These are phyloP conservation scores for Drosophila trapezifrons DNA, from an alignment of 1,140 invertebrate genomes.

Conservation along the genomic window DNA sequence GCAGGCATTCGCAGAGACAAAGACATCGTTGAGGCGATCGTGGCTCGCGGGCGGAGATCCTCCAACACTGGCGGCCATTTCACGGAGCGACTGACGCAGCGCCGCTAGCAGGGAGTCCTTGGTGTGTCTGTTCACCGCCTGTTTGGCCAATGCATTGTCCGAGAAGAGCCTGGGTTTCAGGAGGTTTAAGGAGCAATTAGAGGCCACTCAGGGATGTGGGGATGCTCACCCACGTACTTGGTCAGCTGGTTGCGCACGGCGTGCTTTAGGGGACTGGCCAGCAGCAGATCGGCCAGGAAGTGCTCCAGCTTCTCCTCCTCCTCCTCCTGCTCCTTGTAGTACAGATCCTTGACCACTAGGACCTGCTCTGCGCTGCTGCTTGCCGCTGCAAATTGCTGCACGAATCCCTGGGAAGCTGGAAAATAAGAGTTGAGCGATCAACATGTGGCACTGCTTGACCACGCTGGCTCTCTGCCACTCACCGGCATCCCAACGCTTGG, in stretches of 20 bases:
- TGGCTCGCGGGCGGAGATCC: neutral
- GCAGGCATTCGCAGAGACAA: slow-evolving; percentile 52
- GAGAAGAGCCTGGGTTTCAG: slow-evolving; percentile 60
- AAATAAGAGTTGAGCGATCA: neutral
- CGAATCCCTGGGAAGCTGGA: slow-evolving; percentile 22
- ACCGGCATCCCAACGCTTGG: slow-evolving; percentile 46
- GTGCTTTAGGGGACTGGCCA: slow-evolving; percentile 56
- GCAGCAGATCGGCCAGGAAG: slow-evolving; percentile 58
- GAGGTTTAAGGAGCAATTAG: neutral
- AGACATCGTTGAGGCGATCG: slow-evolving; percentile 39
- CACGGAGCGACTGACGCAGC: slow-evolving; percentile 15
- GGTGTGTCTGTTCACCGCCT: slow-evolving; percentile 1
- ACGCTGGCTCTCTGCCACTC: slow-evolving; percentile 4
- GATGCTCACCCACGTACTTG: slow-evolving; percentile 31
- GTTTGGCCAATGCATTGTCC: slow-evolving; percentile 9
- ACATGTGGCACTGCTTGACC: neutral
- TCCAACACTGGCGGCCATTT: neutral
- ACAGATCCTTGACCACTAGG: slow-evolving; percentile 19
- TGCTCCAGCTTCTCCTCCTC: neutral
- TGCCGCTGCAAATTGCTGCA: slow-evolving; percentile 38
- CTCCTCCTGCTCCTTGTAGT: neutral
- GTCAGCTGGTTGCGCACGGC: slow-evolving; percentile 54
- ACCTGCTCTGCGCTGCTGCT: slow-evolving; percentile 42
- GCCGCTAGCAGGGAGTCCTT: slow-evolving; percentile 27
- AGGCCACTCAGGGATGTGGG: neutral